Evolutionary conservation across 2,888 invertebrate genomes (phyloP), one percentile per base, ranked within the genome.

Genomic region (Lasius fuliginosus): DNA sequence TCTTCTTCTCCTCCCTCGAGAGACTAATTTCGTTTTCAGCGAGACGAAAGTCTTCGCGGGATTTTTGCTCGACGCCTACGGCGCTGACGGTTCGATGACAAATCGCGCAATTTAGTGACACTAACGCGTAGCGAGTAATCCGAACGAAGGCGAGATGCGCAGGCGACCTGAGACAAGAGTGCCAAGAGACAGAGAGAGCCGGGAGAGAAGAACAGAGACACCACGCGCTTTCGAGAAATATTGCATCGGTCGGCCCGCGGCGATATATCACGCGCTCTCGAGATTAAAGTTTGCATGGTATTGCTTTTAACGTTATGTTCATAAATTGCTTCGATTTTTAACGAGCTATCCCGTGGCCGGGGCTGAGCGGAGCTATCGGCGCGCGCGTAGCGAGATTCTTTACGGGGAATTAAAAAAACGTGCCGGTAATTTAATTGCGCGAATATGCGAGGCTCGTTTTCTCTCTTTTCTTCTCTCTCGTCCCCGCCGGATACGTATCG

Each of bases 321-420:
- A 79, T 83, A 84, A 86, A 77, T 84, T 82, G 86, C 84, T 84
- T 79, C 82, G 87, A 89, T 87, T 88, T 82, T 82, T 87, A 89
- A 88, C 87, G 75, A 74, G 87, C 77, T 36, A 36, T 36, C 53
- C 81, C 81, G 79, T 49, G 69, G 83, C 83, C 86, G 75, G 71
- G 73, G 46, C 77, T 76, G 65, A 74, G 23, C 65, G 36, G 23
- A 18, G 65, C 56, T 75, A 62, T 88, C 86, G 79, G 83, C 76
- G 84, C 73, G 56, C 27, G 60, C 69, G 53, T 15, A 36, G 56
- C 56, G 79, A 71, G 60, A 79, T 79, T 79, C 79, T 79, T 79
- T 79, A 79, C 79, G 73, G 33, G 73, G 56, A 79, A 79, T 79
- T 79, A 79, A 79, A 79, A 23, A 79, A 79, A 79, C 73, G 33